Conservation (phyloP, 2,113 vertebrate genomes). For the Zosterops hypoxanthus region DNA sequence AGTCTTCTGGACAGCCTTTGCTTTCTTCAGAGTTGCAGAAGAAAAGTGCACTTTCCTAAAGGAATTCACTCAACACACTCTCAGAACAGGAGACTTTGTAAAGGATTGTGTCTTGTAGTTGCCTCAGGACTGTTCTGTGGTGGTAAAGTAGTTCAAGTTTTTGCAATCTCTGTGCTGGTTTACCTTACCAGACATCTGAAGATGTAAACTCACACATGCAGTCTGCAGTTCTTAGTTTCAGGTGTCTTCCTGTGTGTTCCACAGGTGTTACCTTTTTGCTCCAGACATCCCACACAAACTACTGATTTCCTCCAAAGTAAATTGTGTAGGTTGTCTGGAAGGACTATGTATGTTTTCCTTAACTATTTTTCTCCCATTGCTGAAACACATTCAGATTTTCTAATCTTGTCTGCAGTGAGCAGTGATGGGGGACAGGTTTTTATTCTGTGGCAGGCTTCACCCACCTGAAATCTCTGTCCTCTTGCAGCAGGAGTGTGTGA, state of each 20-base stretch:
- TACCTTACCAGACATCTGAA: not conserved
- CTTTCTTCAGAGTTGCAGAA: not conserved
- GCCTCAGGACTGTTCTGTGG: not conserved
- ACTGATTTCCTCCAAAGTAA: not conserved
- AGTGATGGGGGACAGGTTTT: not conserved
- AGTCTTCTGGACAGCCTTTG: not conserved
- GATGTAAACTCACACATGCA: not conserved
- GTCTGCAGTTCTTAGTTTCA: not conserved
- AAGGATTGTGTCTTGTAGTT: not conserved
- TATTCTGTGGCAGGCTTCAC: not conserved
- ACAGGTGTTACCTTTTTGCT: not conserved
- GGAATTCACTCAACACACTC: not conserved
- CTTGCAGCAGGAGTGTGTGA: not conserved
- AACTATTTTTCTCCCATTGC: not conserved
- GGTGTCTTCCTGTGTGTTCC: not conserved
- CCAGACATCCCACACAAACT: not conserved
- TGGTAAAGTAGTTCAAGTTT: not conserved
- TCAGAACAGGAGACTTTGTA: not conserved
- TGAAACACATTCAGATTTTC: not conserved
- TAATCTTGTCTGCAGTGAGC: not conserved
- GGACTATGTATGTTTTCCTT: not conserved
- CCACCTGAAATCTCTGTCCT: rapidly evolving
- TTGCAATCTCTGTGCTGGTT: not conserved
- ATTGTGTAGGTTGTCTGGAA: not conserved
- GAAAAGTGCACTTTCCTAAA: not conserved